These are phyloP conservation scores for Globodera rostochiensis DNA, from an alignment of 1,140 invertebrate genomes.

Conservation along the genomic window DNA sequence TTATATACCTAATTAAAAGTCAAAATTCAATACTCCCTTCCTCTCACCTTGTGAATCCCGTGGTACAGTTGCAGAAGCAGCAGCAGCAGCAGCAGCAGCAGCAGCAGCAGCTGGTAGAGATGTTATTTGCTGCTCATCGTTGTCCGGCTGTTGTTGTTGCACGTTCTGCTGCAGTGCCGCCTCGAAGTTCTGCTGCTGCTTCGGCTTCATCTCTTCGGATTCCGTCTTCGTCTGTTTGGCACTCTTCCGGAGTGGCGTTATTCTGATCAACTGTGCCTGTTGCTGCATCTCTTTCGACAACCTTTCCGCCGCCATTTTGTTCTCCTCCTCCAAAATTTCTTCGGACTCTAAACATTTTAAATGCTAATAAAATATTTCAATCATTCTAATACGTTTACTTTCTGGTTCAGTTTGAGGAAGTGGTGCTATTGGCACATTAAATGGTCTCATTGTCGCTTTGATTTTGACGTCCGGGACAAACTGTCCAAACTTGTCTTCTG, in stretches of 20 bases:
- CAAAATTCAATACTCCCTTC: neutral
- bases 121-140: no score
- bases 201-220: constrained; percentile 24
- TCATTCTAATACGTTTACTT: neutral
- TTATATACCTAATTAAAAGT: no score
- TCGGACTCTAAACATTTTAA: neutral
- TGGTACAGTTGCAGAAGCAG: neutral
- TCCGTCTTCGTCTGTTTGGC: neutral
- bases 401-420: neutral
- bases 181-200: constrained; percentile 20
- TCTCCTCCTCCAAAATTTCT: neutral
- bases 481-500: neutral
- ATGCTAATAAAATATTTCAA: neutral
- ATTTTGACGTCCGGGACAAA: neutral
- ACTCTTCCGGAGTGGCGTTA: constrained; percentile 10
- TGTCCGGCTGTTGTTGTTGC: neutral
- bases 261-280: constrained; percentile 15
- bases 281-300: neutral
- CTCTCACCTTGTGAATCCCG: neutral
- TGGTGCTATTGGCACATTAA: neutral
- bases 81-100: no score
- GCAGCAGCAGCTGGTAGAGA: no score
- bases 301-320: neutral
- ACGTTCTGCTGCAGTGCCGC: constrained; percentile 27
- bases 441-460: neutral